Evolutionary conservation across 92 coral and sea anemone genomes (phyloP).

Genomic region (Porites evermanni): DNA sequence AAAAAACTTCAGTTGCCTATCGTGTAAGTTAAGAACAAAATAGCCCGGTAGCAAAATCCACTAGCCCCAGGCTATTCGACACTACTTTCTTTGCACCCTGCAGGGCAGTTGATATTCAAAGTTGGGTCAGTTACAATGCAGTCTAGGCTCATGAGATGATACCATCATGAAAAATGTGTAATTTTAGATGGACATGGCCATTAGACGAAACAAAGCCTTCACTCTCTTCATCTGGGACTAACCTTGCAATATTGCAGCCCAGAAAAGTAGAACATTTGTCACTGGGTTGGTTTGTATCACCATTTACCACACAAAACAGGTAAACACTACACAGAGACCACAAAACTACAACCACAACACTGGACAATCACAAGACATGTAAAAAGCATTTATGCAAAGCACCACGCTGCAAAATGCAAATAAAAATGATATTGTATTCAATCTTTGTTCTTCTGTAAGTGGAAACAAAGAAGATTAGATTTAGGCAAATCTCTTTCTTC

Average conservation of each 20-base stretch:
- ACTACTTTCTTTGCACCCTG: too few species aligned
- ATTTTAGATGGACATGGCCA: not conserved
- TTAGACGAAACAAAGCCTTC: constrained; percentile 17
- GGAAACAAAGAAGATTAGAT: not conserved
- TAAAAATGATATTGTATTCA: not conserved
- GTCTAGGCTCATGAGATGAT: not conserved
- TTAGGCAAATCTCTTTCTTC: not conserved
- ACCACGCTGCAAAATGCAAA: not conserved
- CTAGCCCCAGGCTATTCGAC: too few species aligned
- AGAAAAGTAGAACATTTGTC: not conserved
- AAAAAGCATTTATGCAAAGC: constrained; percentile 18
- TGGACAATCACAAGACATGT: not conserved
- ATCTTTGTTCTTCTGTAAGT: constrained; percentile 8
- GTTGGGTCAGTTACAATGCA: constrained; percentile 40
- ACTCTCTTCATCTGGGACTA: constrained; percentile 11
- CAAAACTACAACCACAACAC: not conserved
- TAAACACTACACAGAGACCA: not conserved
- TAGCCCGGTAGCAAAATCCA: too few species aligned
- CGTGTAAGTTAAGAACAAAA: too few species aligned
- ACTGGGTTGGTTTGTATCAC: not conserved
- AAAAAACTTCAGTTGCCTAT: too few species aligned
- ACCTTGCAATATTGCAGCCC: not conserved
- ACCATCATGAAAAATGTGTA: not conserved
- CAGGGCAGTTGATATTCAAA: constrained; percentile 50
- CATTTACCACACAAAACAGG: constrained; percentile 6